Evolutionary conservation across 2,888 invertebrate species (phyloP), one percentile per base, ranked within the genome.

Genomic region (Xanthia togata): DNA sequence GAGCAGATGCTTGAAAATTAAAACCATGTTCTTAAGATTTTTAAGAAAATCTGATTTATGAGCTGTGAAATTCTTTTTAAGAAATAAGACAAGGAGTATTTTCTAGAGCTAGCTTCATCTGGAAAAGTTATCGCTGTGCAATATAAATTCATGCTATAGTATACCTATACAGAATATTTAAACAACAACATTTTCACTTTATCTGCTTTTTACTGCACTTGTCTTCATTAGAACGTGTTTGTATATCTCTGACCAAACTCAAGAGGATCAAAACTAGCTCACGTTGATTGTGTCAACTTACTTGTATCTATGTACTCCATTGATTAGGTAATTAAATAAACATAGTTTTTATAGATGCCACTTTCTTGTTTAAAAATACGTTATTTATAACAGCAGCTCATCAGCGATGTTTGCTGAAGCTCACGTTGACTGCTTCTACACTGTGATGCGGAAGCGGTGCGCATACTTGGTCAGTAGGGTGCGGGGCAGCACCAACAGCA

Each of bases 1-100:
- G 4, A 69, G 47, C 14, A 41, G 50, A 38, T 17, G 55, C 55
- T 76, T 23, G 55, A 47, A 76, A 76, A 76, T 78, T 69, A 35
- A 78, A 78, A 59, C 14, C 6, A 0, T 14, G 0, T 9, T 47
- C 20, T 26, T 11, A 41, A 35, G 6, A 35, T 9, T 50, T 78
- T 59, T 14, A 57, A n/a, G 38, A 67, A 78, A n/a, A 41, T 12
- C 38, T 41, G 20, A 50, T 50, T 68, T 76, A 59, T 50, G 47
- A 78, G 47, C 59, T 50, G 14, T 14, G 50, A 47, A 76, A 76
- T n/a, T 68, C 6, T 59, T 50, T 50, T 57, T 78, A 59, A n/a
- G 26, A 78, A 68, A 68, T 20, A 20, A 38, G 47, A 31, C 26
- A 9, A 9, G 5, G 4, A 6, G 26, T 55, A 0, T 20, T 57